phyloP scores from a whole-genome alignment of 2,797 vertebrate species.

The Sarcophilus harrisii region DNA sequence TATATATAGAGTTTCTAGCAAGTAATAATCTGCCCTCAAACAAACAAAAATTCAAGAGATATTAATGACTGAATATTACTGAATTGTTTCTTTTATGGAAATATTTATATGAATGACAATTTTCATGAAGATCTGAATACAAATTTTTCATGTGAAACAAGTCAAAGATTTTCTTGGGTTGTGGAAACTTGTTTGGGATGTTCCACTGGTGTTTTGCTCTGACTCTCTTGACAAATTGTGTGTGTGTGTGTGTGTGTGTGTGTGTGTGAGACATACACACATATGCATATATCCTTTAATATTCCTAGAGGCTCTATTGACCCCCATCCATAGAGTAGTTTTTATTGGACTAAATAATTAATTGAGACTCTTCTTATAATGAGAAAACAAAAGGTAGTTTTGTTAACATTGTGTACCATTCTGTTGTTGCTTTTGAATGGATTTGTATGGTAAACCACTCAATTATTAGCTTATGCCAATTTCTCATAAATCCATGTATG shows the following conservation, averaged over 20 bases:
- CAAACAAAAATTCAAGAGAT: too few species aligned
- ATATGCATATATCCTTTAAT: neutral
- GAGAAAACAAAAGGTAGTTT: neutral
- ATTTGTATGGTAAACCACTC: slow-evolving; percentile 25
- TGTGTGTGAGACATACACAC: too few species aligned
- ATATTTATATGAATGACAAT: neutral
- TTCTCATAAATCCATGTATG: slow-evolving; percentile 1
- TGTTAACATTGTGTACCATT: neutral
- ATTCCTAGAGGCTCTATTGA: neutral
- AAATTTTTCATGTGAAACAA: neutral
- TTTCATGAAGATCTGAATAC: neutral
- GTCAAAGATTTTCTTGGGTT: neutral
- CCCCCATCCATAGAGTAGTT: neutral
- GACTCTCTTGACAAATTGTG: neutral
- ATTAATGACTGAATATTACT: too few species aligned
- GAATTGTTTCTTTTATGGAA: neutral
- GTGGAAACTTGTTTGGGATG: neutral
- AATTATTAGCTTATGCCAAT: neutral
- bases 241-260: too few species aligned
- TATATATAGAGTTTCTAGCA: too few species aligned
- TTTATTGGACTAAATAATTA: neutral
- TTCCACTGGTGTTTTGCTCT: neutral
- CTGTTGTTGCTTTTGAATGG: neutral
- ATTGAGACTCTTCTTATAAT: neutral
- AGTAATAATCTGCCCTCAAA: too few species aligned